phyloP scores from a whole-genome alignment of 2,113 vertebrate species.

The Leptocoma aspasia region DNA sequence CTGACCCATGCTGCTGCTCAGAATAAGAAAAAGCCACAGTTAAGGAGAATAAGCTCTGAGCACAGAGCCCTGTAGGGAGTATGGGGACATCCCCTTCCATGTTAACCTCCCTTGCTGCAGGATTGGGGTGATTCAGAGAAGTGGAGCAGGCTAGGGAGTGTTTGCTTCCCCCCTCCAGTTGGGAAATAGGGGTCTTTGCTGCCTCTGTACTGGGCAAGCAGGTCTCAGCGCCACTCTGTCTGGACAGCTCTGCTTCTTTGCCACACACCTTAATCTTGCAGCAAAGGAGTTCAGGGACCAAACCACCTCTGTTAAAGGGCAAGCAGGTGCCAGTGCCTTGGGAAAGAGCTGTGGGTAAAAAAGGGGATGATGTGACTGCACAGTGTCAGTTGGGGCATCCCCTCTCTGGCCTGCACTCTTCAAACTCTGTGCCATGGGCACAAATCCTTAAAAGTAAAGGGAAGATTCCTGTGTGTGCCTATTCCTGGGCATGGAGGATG shows the following conservation, averaged over 20 bases:
- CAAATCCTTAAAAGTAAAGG: not conserved
- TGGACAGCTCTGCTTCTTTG: not conserved
- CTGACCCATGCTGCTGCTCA: not conserved
- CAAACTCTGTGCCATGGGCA: not conserved
- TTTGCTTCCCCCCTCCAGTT: not conserved
- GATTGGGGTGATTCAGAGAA: not conserved
- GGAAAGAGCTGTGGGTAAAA: not conserved
- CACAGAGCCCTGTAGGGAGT: not conserved
- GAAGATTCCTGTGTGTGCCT: accelerated
- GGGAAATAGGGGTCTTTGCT: not conserved
- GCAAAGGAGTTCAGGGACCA: not conserved
- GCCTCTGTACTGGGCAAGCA: not conserved
- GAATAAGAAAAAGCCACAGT: not conserved
- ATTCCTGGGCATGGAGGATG: not conserved
- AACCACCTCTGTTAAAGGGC: not conserved
- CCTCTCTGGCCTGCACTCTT: not conserved
- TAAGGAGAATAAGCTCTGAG: not conserved
- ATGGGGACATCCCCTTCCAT: accelerated
- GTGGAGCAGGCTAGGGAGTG: not conserved
- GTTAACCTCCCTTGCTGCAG: not conserved
- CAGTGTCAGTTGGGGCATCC: not conserved
- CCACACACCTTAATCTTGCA: not conserved
- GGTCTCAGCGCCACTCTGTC: accelerated
- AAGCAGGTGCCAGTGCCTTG: not conserved
- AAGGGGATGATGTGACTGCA: not conserved